A percentile compares a stretch with the other conserved stretches of the same genome.
phyloP scores from a whole-genome alignment of 2,888 invertebrate genomes.

The Meghimatium bilineatum region DNA sequence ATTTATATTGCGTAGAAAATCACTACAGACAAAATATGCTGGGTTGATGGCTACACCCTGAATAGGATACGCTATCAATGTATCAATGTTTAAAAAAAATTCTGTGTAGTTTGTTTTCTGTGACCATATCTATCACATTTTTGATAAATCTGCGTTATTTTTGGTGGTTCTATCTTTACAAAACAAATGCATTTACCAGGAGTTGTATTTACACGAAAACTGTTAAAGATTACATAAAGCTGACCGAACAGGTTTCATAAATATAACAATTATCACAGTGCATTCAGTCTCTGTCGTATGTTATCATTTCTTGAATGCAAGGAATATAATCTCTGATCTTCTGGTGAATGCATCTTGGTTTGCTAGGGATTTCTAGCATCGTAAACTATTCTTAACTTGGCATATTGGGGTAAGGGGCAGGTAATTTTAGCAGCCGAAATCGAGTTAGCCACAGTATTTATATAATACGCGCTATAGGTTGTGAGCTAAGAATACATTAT shows the following conservation, averaged over 20 bases:
- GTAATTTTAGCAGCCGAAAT: constrained; percentile 7
- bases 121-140: too few relatives aligned
- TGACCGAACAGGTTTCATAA: not conserved
- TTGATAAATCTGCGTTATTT: too few relatives aligned
- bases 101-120: too few relatives aligned
- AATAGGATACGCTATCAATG: too few relatives aligned
- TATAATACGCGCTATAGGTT: not conserved
- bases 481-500: not conserved
- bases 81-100: too few relatives aligned
- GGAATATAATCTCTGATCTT: not conserved
- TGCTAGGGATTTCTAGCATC: not conserved
- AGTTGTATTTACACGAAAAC: too few relatives aligned
- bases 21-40: too few relatives aligned
- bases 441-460: not conserved
- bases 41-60: too few relatives aligned
- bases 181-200: too few relatives aligned
- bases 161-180: too few relatives aligned
- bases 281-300: not conserved
- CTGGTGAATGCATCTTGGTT: not conserved
- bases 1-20: too few relatives aligned
- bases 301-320: not conserved
- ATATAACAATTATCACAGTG: not conserved
- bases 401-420: not conserved
- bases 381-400: not conserved
- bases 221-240: not conserved